These are phyloP conservation scores for Gasteruption jaculator DNA, from an alignment of 2,888 invertebrate species.

Conservation along the genomic window DNA sequence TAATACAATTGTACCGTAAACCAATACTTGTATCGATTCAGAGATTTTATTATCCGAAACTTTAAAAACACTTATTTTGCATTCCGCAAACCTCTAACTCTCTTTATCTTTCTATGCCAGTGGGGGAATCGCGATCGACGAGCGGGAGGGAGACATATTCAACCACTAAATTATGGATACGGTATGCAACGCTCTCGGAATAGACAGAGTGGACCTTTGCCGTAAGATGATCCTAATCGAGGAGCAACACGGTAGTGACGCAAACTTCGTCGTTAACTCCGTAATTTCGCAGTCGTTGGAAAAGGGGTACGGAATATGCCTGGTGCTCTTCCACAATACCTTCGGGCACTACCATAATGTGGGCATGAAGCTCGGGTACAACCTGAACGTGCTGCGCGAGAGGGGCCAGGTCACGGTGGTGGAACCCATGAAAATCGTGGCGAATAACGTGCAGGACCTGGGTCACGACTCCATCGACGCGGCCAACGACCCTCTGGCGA, in stretches of 20 bases:
- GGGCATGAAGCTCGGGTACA: slow-evolving; percentile 70
- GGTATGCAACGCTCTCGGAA: slow-evolving; percentile 61
- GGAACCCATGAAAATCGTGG: slow-evolving; percentile 53
- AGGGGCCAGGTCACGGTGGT: slow-evolving; percentile 54
- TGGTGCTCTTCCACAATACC: slow-evolving; percentile 68
- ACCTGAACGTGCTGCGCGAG: slow-evolving; percentile 56
- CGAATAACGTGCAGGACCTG: slow-evolving; percentile 43
- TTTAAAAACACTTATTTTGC: no score
- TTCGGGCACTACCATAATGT: slow-evolving; percentile 71
- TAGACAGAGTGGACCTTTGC: slow-evolving; percentile 58
- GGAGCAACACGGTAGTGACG: slow-evolving; percentile 68
- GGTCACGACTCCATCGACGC: slow-evolving; percentile 48
- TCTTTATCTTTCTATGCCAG: no score
- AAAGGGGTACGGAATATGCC: slow-evolving; percentile 58
- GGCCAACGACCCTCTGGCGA: slow-evolving; percentile 49
- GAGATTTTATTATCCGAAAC: no score
- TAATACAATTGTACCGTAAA: no score
- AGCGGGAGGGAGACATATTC: no score
- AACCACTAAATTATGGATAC: slow-evolving; percentile 53
- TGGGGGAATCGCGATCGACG: no score
- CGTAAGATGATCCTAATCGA: slow-evolving; percentile 62
- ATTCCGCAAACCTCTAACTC: no score
- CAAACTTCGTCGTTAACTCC: slow-evolving; percentile 68
- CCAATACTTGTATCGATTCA: no score
- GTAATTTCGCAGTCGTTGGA: slow-evolving; percentile 62